These are phyloP conservation scores for Cercopithecus mona DNA, from an alignment of 2,113 vertebrate genomes.

Conservation along the genomic window DNA sequence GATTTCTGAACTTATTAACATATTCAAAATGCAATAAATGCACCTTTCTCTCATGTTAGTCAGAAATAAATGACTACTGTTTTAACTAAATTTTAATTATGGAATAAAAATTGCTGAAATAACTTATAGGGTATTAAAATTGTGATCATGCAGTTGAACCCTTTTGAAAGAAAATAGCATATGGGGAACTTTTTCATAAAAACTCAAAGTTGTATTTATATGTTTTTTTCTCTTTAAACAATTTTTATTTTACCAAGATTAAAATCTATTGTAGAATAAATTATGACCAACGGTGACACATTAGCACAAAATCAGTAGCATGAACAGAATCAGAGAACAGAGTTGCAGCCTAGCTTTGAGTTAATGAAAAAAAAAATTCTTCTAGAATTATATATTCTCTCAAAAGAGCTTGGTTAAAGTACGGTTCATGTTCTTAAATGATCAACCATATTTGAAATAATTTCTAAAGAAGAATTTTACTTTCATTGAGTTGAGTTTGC, in stretches of 20 bases:
- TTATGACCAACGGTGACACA: not conserved
- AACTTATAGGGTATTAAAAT: not conserved
- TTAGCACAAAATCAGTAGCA: not conserved
- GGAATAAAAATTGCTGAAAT: not conserved
- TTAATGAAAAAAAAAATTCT: not conserved
- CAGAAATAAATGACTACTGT: not conserved
- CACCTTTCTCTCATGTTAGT: not conserved
- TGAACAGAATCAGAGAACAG: not conserved
- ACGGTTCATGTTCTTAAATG: conserved; percentile 21
- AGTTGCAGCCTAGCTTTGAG: not conserved
- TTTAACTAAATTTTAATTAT: conserved; percentile 3
- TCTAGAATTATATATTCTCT: not conserved
- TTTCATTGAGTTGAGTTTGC: not conserved
- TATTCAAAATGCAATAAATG: not conserved
- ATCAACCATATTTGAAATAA: not conserved
- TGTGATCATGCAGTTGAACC: not conserved
- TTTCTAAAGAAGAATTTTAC: conserved; percentile 31
- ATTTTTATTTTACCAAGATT: conserved; percentile 11
- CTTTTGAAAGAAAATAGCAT: not conserved
- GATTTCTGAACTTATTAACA: not conserved
- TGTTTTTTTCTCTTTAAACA: not conserved
- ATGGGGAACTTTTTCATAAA: not conserved
- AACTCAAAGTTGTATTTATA: not conserved
- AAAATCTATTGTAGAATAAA: conserved; percentile 33
- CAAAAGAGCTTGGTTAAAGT: not conserved